A percentile compares a stretch with the other conserved stretches of the same genome.
These are phyloP conservation scores for Limnephilus lunatus DNA, from an alignment of 2,888 invertebrate genomes.

Conservation along the genomic window DNA sequence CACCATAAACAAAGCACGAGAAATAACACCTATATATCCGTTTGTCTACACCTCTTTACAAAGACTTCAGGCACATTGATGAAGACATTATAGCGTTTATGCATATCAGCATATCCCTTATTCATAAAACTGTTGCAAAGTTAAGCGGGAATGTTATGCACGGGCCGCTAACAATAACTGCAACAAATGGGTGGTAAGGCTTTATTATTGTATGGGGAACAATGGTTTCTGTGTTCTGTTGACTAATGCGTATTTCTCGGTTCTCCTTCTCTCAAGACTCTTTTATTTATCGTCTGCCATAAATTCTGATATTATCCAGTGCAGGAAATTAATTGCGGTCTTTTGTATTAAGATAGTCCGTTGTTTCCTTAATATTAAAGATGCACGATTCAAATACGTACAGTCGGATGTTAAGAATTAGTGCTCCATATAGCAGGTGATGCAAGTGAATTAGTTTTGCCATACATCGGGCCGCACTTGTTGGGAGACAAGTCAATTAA, in stretches of 20 bases:
- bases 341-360: slow-evolving; percentile 50
- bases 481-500: not conserved
- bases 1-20: not conserved
- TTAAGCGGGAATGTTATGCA: not conserved
- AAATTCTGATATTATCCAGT: slow-evolving; percentile 59
- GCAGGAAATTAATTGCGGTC: slow-evolving; percentile 58
- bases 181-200: slow-evolving; percentile 13
- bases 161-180: not conserved
- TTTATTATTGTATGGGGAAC: slow-evolving; percentile 30
- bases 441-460: not conserved
- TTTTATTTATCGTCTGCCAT: slow-evolving; percentile 58
- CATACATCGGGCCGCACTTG: not conserved
- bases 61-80: slow-evolving; percentile 4
- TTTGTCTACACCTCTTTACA: not conserved
- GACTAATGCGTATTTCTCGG: slow-evolving; percentile 50
- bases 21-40: not conserved
- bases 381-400: slow-evolving; percentile 28
- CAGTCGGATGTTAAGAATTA: not conserved
- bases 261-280: slow-evolving; percentile 50
- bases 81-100: not conserved
- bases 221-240: slow-evolving; percentile 41
- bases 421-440: not conserved
- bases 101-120: slow-evolving; percentile 14
- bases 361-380: slow-evolving; percentile 52
- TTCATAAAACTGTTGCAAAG: slow-evolving; percentile 11